These are phyloP conservation scores for Drosophila vallismaia DNA, from an alignment of 2,888 invertebrate species.

Conservation along the genomic window DNA sequence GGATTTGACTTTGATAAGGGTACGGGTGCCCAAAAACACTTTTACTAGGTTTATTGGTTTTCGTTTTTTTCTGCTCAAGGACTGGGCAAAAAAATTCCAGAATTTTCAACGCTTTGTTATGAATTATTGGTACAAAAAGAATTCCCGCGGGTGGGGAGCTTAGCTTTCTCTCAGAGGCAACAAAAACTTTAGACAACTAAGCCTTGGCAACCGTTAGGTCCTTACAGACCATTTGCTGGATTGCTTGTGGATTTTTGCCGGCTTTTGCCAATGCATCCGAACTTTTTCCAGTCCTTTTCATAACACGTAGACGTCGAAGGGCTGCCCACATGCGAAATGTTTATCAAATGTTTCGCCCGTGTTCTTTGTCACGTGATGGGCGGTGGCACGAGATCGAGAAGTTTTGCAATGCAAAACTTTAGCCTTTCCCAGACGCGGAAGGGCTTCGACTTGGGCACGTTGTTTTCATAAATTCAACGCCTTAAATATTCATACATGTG, in stretches of 20 bases:
- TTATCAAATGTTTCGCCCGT: constrained; percentile 74
- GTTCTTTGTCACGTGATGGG: constrained; percentile 71
- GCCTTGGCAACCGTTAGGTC: constrained; percentile 33
- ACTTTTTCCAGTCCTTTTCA: constrained; percentile 51
- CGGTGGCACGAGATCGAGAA: constrained; percentile 33
- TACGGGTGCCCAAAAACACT: constrained; percentile 61
- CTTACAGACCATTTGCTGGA: constrained; percentile 68
- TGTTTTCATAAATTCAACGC: constrained; percentile 74
- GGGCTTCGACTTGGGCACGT: constrained; percentile 67
- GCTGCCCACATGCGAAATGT: constrained; percentile 68
- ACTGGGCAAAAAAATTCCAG: constrained; percentile 46
- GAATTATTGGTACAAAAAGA: constrained; percentile 68
- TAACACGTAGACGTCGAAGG: constrained; percentile 55
- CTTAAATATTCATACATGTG: constrained; percentile 72
- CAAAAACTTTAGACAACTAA: constrained; percentile 42
- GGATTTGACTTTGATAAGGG: constrained; percentile 75
- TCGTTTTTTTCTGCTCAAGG: constrained; percentile 16
- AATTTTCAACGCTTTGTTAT: constrained; percentile 61
- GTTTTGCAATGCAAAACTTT: constrained; percentile 72
- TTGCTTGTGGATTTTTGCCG: constrained; percentile 52
- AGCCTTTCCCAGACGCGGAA: constrained; percentile 41
- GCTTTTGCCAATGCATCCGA: constrained; percentile 15
- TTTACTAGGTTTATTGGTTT: constrained; percentile 63
- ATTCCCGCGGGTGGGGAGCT: constrained; percentile 22
- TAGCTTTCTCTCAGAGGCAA: constrained; percentile 19